Conservation (phyloP, 1,140 invertebrate genomes). For the Lepeophtheirus salmonis region DNA sequence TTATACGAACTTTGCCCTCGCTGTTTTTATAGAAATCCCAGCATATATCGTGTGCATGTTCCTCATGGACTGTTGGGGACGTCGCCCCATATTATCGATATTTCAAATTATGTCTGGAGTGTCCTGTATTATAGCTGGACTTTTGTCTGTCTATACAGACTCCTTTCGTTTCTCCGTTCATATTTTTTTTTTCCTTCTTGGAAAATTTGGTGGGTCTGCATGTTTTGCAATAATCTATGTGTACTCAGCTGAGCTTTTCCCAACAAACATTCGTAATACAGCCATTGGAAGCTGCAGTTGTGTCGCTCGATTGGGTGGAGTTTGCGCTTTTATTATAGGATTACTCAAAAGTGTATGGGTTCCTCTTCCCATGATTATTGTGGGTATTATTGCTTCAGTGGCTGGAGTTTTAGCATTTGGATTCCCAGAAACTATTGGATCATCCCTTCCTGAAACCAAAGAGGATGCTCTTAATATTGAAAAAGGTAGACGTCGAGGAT, state of each 20-base stretch:
- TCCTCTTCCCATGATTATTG: slow-evolving; percentile 15
- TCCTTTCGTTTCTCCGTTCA: background rate
- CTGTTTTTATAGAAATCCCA: slow-evolving; percentile 11
- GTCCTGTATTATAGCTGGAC: slow-evolving; percentile 3
- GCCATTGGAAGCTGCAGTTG: slow-evolving; percentile 21
- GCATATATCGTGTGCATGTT: slow-evolving; percentile 16
- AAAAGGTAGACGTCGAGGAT: background rate
- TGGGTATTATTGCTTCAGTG: slow-evolving; percentile 13
- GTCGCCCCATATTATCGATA: slow-evolving; percentile 12
- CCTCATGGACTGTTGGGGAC: slow-evolving; percentile 17
- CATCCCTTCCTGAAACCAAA: slow-evolving; percentile 19
- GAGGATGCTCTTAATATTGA: slow-evolving; percentile 19
- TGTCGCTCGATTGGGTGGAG: slow-evolving; percentile 23
- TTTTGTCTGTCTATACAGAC: background rate
- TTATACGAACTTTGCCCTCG: slow-evolving; percentile 13
- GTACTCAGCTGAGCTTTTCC: slow-evolving; percentile 20
- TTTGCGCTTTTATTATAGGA: slow-evolving; percentile 19
- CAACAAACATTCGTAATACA: slow-evolving; percentile 16
- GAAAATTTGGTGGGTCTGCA: slow-evolving; percentile 17
- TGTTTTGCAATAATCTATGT: slow-evolving; percentile 19
- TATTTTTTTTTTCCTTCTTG: slow-evolving; percentile 8
- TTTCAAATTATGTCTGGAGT: slow-evolving; percentile 12
- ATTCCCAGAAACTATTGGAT: slow-evolving; percentile 19
- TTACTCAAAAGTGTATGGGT: slow-evolving; percentile 14
- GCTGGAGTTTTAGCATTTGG: slow-evolving; percentile 16